Conservation (phyloP, 2,797 vertebrate genomes). For the Serranus cabrilla region DNA sequence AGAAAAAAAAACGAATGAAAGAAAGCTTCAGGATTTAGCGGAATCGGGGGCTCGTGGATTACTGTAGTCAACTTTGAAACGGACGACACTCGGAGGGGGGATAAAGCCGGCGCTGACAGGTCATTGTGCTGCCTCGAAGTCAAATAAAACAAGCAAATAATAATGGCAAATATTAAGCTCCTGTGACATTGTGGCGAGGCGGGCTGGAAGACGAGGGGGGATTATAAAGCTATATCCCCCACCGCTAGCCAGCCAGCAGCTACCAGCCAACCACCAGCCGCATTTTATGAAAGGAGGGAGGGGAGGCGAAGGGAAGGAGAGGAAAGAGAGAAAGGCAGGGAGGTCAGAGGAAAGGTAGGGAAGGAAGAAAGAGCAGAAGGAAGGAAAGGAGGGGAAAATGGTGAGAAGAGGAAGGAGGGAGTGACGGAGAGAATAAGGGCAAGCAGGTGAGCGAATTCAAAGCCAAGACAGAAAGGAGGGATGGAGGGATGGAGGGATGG, state of each 20-base stretch:
- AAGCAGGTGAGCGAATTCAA: conserved; percentile 56
- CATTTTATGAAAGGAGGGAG: conserved; percentile 64
- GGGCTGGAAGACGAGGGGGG: conserved; percentile 82
- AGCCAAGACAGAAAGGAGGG: conserved; percentile 35
- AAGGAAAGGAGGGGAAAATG: conserved; percentile 8
- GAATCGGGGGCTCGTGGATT: conserved; percentile 89
- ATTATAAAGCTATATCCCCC: conserved; percentile 84
- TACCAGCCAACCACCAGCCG: conserved; percentile 68
- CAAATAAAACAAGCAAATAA: conserved; percentile 91
- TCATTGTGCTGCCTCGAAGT: conserved; percentile 86
- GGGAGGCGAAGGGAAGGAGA: conserved; percentile 22
- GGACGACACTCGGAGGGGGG: conserved; percentile 84
- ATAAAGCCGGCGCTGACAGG: conserved; percentile 86
- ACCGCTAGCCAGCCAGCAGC: conserved; percentile 73
- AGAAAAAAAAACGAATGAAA: conserved; percentile 61
- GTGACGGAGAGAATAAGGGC: conserved; percentile 19
- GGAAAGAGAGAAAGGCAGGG: conserved; percentile 32
- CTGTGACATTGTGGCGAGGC: conserved; percentile 88
- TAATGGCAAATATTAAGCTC: conserved; percentile 90
- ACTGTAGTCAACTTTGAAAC: conserved; percentile 88
- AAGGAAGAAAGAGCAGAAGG: conserved; percentile 10
- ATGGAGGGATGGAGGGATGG: conserved; percentile 25
- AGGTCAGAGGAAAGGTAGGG: conserved; percentile 57
- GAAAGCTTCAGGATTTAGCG: conserved; percentile 87
- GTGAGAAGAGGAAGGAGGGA: conserved; percentile 8